A percentile compares a stretch with the other conserved stretches of the same genome.
phyloP scores from a whole-genome alignment of 2,888 invertebrate species.

The Aricia artaxerxes region DNA sequence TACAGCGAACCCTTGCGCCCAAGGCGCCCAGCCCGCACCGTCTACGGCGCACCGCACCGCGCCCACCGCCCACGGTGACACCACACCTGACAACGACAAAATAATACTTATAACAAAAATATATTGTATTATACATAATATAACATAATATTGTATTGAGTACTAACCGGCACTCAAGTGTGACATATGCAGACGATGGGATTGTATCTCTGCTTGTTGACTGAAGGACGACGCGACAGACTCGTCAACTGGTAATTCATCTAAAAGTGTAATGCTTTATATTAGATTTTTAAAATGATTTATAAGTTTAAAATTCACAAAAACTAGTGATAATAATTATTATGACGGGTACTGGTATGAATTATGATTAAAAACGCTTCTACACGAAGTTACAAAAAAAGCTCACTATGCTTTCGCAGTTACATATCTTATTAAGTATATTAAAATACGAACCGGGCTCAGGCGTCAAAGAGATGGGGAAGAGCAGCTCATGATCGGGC shows the following conservation, averaged over 20 bases:
- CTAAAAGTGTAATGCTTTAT: slow-evolving; percentile 17
- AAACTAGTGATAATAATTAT: neutral
- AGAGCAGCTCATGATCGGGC: slow-evolving; percentile 79
- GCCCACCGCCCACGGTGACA: slow-evolving; percentile 59
- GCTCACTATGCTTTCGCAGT: neutral
- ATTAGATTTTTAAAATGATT: neutral
- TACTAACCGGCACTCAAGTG: slow-evolving; percentile 52
- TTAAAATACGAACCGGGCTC: slow-evolving; percentile 31
- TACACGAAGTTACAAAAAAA: neutral
- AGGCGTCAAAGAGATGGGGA: slow-evolving; percentile 57
- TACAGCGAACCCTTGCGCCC: slow-evolving; percentile 82
- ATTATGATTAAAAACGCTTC: too few relatives aligned
- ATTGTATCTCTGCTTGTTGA: slow-evolving; percentile 56
- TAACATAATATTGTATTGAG: neutral
- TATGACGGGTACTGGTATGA: neutral
- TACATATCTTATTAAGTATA: neutral
- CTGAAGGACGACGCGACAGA: slow-evolving; percentile 46
- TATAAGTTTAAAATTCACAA: neutral
- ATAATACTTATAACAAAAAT: neutral
- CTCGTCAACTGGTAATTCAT: slow-evolving; percentile 38
- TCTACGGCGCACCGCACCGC: slow-evolving; percentile 63
- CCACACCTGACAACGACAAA: slow-evolving; percentile 50
- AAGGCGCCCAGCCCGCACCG: slow-evolving; percentile 82
- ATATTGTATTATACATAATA: too few relatives aligned
- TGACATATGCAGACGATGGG: slow-evolving; percentile 52